Conservation (phyloP, 2,113 vertebrate species). For the Melanotaenia duboulayi region DNA sequence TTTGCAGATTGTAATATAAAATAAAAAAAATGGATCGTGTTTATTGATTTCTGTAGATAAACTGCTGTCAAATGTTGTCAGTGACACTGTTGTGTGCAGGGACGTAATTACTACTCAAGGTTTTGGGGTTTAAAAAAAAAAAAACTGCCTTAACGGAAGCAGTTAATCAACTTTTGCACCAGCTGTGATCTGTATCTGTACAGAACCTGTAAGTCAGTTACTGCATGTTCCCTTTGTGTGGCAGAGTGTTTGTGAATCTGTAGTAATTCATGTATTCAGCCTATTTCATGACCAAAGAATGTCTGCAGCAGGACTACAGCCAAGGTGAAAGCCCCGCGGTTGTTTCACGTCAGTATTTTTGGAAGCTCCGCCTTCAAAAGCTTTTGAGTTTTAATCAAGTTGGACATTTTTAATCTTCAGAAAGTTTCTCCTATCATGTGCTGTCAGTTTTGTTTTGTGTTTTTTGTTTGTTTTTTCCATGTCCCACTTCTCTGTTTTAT, state of each 20-base stretch:
- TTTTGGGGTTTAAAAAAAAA: conserved; percentile 6
- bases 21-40: conserved; percentile 4
- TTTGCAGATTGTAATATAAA: neutral
- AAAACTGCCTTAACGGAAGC: neutral
- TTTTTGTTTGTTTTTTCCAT: conserved; percentile 22
- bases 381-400: conserved; percentile 44
- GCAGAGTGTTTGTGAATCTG: conserved; percentile 35
- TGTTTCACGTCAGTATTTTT: conserved; percentile 62
- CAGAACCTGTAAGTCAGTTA: conserved; percentile 6
- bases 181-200: conserved; percentile 21
- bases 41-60: neutral
- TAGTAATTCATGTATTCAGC: conserved; percentile 39
- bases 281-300: conserved; percentile 79
- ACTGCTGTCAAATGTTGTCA: conserved; percentile 9
- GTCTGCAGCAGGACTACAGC: conserved; percentile 59
- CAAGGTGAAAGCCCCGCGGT: conserved; percentile 35
- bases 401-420: conserved; percentile 47
- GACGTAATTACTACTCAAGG: neutral
- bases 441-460: conserved; percentile 18
- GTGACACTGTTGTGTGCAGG: neutral
- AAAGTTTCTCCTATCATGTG: conserved; percentile 34
- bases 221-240: conserved; percentile 56
- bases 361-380: conserved; percentile 7
- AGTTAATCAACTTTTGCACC: conserved; percentile 10
- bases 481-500: conserved; percentile 51